Conservation (phyloP, 2,797 vertebrate genomes). For the Anguilla marmorata region DNA sequence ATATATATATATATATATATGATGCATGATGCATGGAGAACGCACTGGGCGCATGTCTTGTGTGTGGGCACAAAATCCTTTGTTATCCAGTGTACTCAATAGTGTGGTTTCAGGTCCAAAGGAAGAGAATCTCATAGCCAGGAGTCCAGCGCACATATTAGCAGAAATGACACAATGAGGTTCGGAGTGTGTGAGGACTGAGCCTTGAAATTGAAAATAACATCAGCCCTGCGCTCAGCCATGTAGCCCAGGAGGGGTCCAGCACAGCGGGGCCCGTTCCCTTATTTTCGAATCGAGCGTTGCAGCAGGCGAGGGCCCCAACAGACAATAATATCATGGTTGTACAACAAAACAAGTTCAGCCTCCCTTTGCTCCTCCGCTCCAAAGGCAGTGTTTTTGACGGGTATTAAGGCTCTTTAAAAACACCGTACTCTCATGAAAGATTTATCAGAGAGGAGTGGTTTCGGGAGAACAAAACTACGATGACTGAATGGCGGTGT, state of each 20-base stretch:
- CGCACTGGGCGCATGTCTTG: constrained; percentile 30
- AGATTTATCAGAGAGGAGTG: constrained; percentile 61
- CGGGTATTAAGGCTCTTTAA: constrained; percentile 64
- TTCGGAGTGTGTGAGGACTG: constrained; percentile 62
- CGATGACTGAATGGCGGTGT: constrained; percentile 30
- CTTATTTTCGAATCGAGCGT: constrained; percentile 48
- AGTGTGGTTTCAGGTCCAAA: constrained; percentile 72
- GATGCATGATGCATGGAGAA: not conserved
- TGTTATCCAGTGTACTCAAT: constrained; percentile 70
- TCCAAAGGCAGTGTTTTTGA: constrained; percentile 30
- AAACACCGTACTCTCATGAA: constrained; percentile 64
- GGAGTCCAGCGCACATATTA: constrained; percentile 68
- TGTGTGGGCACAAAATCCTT: constrained; percentile 67
- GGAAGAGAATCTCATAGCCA: constrained; percentile 61
- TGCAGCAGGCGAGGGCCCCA: constrained; percentile 31
- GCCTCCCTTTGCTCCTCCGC: constrained; percentile 46
- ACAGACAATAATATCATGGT: constrained; percentile 60
- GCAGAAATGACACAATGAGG: constrained; percentile 68
- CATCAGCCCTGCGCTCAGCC: constrained; percentile 60
- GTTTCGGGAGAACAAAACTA: constrained; percentile 36
- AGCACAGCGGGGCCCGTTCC: constrained; percentile 35
- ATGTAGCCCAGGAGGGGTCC: constrained; percentile 29
- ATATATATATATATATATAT: not conserved
- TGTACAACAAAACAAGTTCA: constrained; percentile 45
- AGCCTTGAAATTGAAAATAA: constrained; percentile 71